Evolutionary conservation across 2,797 vertebrate genomes (phyloP), one percentile per base, ranked within the genome.

Genomic region (Melopsittacus undulatus): DNA sequence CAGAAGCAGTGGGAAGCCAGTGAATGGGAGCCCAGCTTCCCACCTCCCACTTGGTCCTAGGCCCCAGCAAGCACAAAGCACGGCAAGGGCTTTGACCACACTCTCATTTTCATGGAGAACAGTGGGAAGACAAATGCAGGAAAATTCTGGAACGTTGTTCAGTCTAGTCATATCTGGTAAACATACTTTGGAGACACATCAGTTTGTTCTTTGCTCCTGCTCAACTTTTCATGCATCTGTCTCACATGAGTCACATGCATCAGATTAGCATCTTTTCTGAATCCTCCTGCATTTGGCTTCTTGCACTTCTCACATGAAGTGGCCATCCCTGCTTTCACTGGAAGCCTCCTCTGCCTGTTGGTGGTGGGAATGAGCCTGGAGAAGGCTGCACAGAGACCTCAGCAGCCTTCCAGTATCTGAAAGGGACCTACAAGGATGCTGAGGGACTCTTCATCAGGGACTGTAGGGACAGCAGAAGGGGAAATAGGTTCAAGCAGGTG

Each of bases 291-390:
- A 0, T 46, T 66, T 62, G 22, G 66, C 11, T 45, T 80, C 9
- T 27, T 0, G 0, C 14, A 59, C 30, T 43, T 63, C 0, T 0
- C 68, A 38, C 4, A 1, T 42, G 79, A 79, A 79, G 43, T n/a
- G 70, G 63, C 45, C 32, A n/a, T 9, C 63, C 26, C 49, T 27
- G 72, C 62, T 78, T 56, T 52, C 77, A 15, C 36, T 30, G 73
- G 48, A 70, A 42, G n/a, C 26, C 36, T 83, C 20, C 40, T 63
- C 43, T 56, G 63, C 20, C 48, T 61, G 13, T 10, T 62, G 56
- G 16, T 27, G 13, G n/a, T 68, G 20, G 20, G 26, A 70, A 49
- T 2, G 1, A 54, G 29, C 17, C 0, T 34, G 56, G 56, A 34
- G 56, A 56, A 34, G 21, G n/a, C 56, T 57, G n/a, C 9, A 10